phyloP scores from a whole-genome alignment of 2,888 invertebrate genomes.

The Apamea sordens region DNA sequence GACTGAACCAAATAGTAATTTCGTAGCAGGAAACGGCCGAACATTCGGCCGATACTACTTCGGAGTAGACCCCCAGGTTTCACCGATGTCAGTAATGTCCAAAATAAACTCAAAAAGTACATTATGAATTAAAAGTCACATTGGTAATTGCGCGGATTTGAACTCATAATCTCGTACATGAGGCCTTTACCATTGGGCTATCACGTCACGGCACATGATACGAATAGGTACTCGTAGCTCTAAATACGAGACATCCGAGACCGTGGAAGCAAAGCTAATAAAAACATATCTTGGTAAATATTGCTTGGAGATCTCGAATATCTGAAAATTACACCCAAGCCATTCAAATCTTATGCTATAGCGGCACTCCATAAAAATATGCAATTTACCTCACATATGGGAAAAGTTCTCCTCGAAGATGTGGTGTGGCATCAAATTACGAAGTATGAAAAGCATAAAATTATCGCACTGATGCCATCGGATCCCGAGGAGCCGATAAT shows the following conservation, averaged over 20 bases:
- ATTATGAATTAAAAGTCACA: not conserved
- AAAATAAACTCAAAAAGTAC: not conserved
- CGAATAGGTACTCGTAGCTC: not conserved
- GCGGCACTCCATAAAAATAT: constrained; percentile 25
- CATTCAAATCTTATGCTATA: constrained; percentile 1
- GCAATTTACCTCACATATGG: constrained; percentile 27
- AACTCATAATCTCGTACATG: not conserved
- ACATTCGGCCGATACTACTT: too few relatives aligned
- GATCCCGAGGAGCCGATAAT: constrained; percentile 60
- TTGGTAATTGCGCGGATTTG: not conserved
- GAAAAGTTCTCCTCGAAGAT: constrained; percentile 15
- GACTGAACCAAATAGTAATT: too few relatives aligned
- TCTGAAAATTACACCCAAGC: constrained; percentile 32
- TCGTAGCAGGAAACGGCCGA: too few relatives aligned
- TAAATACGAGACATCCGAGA: constrained; percentile 1
- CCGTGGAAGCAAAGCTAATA: not conserved
- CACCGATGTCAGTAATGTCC: not conserved
- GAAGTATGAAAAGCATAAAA: constrained; percentile 64
- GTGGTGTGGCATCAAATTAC: constrained; percentile 54
- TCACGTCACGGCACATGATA: not conserved
- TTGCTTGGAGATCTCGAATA: constrained; percentile 24
- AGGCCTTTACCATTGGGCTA: not conserved
- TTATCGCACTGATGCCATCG: constrained; percentile 58
- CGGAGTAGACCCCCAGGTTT: too few relatives aligned
- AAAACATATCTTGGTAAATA: constrained; percentile 1